Base-by-base conservation (phyloP, 2,888 invertebrate species). In the Thumatha senex region DNA sequence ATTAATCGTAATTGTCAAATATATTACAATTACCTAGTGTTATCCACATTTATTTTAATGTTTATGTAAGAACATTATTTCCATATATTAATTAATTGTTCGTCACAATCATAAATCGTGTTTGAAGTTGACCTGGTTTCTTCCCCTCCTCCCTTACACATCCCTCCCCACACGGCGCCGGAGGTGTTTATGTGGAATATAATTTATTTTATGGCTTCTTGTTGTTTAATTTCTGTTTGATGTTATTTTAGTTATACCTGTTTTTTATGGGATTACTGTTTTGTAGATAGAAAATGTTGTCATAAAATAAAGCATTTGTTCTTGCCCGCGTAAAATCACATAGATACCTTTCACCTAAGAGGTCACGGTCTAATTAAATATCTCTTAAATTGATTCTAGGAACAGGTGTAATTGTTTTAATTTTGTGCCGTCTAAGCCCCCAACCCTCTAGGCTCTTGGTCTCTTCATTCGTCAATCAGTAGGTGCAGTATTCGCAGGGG, bases 91-190 rank as follows among this genome's bases (percentile, higher is more conserved):
- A 43, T 51, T 54, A 54, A 68, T 63, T 63, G 56, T 54, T 48
- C 38, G 42, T 46, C 49, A 53, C 49, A 54, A 55, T 54, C 50
- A 65, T 70, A 56, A 61, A 61, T 65, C 59, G 48, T 51, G 57
- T 59, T 58, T 59, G 56, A 63, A 58, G 65, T 56, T 70, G 69
- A 70, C 65, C 68, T 50, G 61, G 58, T 61, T 63, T 46, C 43
- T 48, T 31, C 18, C 12, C 40, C 40, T 11, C 10, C 14, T 2
- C 1, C 30, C 13, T 15, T 41, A 40, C 9, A 5, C 31, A 46
- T 40, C 47, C 24, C 40, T 15, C 3, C 15, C 13, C 31, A 24
- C 8, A 34, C 36, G n/a, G 42, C 36, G 36, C 8, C 31, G 43
- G 47, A 60, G 54, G 51, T 67, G 70, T 43, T 67, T 59, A 67